Conservation (phyloP, 2,113 vertebrate genomes). For the Garra rufa region DNA sequence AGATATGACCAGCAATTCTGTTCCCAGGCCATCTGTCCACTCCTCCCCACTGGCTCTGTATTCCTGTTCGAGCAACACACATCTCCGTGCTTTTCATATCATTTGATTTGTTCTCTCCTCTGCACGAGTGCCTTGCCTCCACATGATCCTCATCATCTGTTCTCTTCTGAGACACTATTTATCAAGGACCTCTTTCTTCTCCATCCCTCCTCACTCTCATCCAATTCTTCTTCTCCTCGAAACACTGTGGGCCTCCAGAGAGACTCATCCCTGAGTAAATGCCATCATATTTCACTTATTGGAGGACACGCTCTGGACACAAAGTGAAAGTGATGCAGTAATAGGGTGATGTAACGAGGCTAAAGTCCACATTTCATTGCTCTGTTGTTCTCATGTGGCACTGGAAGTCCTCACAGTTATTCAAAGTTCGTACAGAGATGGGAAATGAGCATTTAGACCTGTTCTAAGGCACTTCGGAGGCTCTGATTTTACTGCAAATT, state of each 20-base stretch:
- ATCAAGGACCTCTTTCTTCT: conserved; percentile 17
- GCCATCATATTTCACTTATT: conserved; percentile 30
- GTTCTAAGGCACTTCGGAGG: background rate
- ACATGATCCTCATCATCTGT: background rate
- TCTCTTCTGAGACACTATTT: background rate
- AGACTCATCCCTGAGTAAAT: conserved; percentile 33
- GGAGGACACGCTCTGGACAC: conserved; percentile 8
- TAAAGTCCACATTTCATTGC: conserved; percentile 3
- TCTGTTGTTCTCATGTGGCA: background rate
- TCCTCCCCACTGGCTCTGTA: conserved; percentile 12
- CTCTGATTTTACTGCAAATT: background rate
- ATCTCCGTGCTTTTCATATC: background rate
- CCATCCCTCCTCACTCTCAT: conserved; percentile 13
- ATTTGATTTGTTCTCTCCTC: conserved; percentile 15
- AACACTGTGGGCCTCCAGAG: conserved; percentile 4
- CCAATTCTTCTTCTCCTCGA: conserved; percentile 12
- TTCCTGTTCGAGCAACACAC: background rate
- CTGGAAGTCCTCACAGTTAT: background rate
- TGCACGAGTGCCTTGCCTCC: background rate
- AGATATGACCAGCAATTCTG: conserved; percentile 19
- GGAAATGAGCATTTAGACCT: conserved; percentile 9
- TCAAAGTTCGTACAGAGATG: background rate
- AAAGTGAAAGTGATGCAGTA: conserved; percentile 15
- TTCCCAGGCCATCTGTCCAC: conserved; percentile 5
- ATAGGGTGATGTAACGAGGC: background rate